These are phyloP conservation scores for Cephalopachus bancanus DNA, from an alignment of 2,797 vertebrate genomes.

Conservation along the genomic window DNA sequence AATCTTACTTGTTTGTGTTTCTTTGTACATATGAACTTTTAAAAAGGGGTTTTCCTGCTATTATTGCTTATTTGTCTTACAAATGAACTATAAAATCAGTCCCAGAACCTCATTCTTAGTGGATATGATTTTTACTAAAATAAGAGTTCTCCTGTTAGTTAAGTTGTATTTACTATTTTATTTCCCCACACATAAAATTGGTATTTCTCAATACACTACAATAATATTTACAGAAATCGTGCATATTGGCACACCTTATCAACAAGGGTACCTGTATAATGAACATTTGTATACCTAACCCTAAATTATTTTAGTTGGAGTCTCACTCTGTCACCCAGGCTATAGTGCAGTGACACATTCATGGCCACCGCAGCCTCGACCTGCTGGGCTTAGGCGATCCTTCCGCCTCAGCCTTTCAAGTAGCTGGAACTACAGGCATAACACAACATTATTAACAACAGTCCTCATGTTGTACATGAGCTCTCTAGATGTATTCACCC, in stretches of 20 bases:
- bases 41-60: neutral
- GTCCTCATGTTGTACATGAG: neutral
- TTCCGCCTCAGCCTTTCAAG: too few relatives aligned
- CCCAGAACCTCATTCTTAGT: neutral
- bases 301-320: too few relatives aligned
- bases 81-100: constrained; percentile 23
- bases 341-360: too few relatives aligned
- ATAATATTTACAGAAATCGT: neutral
- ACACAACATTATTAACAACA: neutral
- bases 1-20: neutral
- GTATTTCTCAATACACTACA: constrained; percentile 23
- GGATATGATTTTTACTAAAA: constrained; percentile 26
- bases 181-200: neutral
- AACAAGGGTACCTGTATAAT: too few relatives aligned
- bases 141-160: neutral
- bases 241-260: neutral
- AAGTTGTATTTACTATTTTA: constrained; percentile 22
- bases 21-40: neutral
- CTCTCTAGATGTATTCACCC: neutral
- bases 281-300: too few relatives aligned
- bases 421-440: too few relatives aligned
- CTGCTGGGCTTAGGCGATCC: too few relatives aligned
- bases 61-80: neutral
- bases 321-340: too few relatives aligned
- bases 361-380: too few relatives aligned